phyloP scores from a whole-genome alignment of 2,113 vertebrate genomes.

The Macquaria australasica region DNA sequence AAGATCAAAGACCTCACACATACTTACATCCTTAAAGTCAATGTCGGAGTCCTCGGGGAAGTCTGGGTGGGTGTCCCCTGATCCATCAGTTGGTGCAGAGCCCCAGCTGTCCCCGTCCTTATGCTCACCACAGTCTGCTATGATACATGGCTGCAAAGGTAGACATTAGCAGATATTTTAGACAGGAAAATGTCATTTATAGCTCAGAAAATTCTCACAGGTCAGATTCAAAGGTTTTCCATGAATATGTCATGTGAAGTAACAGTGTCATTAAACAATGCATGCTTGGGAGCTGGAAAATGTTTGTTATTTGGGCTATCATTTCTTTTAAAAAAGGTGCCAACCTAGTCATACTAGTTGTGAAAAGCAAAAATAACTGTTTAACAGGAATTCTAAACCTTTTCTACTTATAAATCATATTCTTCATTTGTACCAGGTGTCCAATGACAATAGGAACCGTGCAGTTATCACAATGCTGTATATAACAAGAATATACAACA shows the following conservation, averaged over 20 bases:
- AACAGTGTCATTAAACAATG: no score
- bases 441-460: not conserved
- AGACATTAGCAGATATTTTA: not conserved
- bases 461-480: no score
- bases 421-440: not conserved
- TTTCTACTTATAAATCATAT: not conserved
- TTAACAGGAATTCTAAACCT: not conserved
- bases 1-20: slow-evolving; percentile 40
- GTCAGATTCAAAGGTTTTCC: not conserved
- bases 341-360: not conserved
- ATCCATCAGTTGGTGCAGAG: slow-evolving; percentile 84
- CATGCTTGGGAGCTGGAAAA: not conserved
- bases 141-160: slow-evolving; percentile 87
- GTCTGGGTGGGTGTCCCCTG: slow-evolving; percentile 91
- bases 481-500: no score
- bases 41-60: slow-evolving; percentile 95
- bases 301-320: not conserved
- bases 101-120: slow-evolving; percentile 91
- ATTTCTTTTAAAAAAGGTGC: not conserved
- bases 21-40: slow-evolving; percentile 92
- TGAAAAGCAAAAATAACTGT: not conserved
- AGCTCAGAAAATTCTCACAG: not conserved
- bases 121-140: slow-evolving; percentile 93
- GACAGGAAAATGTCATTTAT: not conserved
- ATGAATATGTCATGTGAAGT: no score